Evolutionary conservation across 1,140 invertebrate genomes (phyloP), one percentile per base, ranked within the genome.

Genomic region (Drosophila insularis): DNA sequence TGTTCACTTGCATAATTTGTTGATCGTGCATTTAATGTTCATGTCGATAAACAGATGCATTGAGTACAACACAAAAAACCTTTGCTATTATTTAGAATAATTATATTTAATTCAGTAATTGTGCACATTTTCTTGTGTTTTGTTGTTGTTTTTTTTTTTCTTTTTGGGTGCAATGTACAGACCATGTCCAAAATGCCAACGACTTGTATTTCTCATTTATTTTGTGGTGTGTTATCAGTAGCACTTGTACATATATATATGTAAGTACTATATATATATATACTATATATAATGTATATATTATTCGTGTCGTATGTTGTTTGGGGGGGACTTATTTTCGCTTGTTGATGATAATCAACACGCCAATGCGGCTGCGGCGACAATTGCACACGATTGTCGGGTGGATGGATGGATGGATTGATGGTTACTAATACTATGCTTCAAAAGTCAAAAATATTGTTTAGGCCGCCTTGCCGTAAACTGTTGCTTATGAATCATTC

Each of bases 241-340:
- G 43, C 17, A 46, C 19, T 21, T 27, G 27, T 11, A 50, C 7
- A 21, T 19, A 21, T 50, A 50, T 7, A 46, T 19, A 2, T 46
- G 19, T 17, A 17, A 5, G 27, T 3, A 31, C n/a, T 19, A 1
- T 46, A 46, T 46, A 46, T 19, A 4, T 43, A n/a, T 43, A 43
- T 43, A 7, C 4, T 46, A 19, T 19, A 46, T 50, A 21, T 11
- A 50, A 50, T 21, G 11, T 50, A 21, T 21, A 50, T 21, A 50
- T 21, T 8, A 50, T 50, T 50, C 93, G 94, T 95, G 59, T 64
- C 23, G 31, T 31, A 59, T 32, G 56, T 60, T 68, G 56, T 63
- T 68, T 58, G 19, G 32, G 13, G 19, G 32, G 13, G 21, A 40
- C 17, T 76, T 61, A 19, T 37, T 53, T 61, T 73, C 17, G 27